Base-by-base conservation (phyloP, 2,888 invertebrate genomes). In the Cephus sareptanus region DNA sequence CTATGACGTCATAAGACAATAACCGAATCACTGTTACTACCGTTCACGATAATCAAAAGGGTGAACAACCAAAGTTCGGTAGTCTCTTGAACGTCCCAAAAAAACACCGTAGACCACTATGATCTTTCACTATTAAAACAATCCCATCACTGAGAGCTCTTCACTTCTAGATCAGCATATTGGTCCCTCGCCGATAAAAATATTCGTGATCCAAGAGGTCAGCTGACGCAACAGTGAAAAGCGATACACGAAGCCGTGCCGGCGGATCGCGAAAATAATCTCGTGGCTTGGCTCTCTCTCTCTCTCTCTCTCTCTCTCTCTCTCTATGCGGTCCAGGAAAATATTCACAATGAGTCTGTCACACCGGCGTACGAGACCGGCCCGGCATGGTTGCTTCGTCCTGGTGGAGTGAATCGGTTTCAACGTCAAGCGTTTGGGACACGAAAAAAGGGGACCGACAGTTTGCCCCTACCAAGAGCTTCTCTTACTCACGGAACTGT, bases 321-420 rank as follows among this genome's bases (percentile, higher is more conserved):
- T 23, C 15, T 56, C 35, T 35, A 3, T 35, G 56, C 31, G 31
- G 31, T 31, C 11, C n/a, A 34, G 34, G 68, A 74, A 76, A 79
- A 76, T 77, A 83, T 83, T 81, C 81, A 81, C 81, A 78, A 73
- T 37, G 75, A 69, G 74, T 35, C 77, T 77, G 75, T 76, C 35
- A 34, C 79, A 78, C 79, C 56, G 78, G 40, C 79, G 34, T 71
- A 73, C 79, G 81, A 79, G 80, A 83, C 83, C 34, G 83, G 79
- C 78, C 83, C 85, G 85, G 81, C 83, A 83, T 84, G 80, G 81
- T 81, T 82, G 83, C 81, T 84, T 82, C 83, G 84, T 85, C 85
- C 87, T 85, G 84, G 84, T 82, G 81, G 80, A 88, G 85, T 87
- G 88, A 87, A 85, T 85, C 83, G 79, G 84, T 73, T 68, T 56